Conservation (phyloP, 2,113 vertebrate species). For the Crotalus horridus region DNA sequence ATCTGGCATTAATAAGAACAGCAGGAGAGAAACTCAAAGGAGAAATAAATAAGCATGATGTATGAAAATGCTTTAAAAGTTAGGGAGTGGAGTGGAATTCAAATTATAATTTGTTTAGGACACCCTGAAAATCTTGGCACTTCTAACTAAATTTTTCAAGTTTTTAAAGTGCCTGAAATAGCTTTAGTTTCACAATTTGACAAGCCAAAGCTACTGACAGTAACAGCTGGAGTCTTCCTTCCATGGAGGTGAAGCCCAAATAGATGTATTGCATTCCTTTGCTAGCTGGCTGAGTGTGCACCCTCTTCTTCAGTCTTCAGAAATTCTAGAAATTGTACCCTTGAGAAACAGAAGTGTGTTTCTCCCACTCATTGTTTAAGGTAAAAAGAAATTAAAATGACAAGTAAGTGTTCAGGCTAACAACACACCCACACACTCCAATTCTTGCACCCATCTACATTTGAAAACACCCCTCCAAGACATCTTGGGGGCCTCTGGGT, state of each 20-base stretch:
- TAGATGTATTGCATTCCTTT: not conserved
- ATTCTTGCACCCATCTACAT: not conserved
- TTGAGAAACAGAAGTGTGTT: not conserved
- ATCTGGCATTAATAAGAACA: not conserved
- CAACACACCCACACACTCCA: not conserved
- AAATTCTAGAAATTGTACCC: not conserved
- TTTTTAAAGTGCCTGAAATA: not conserved
- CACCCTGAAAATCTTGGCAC: not conserved
- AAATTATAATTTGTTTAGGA: not conserved
- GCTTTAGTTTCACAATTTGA: not conserved
- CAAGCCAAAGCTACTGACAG: not conserved
- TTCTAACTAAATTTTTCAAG: not conserved
- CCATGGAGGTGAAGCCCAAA: not conserved
- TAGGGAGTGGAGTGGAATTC: not conserved
- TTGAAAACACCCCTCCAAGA: not conserved
- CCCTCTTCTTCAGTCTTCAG: not conserved
- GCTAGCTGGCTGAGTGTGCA: not conserved
- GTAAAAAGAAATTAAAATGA: not conserved
- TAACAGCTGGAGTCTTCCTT: not conserved
- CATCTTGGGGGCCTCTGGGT: not conserved
- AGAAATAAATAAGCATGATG: not conserved
- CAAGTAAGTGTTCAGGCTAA: not conserved
- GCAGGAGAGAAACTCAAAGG: not conserved
- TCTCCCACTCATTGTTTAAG: not conserved
- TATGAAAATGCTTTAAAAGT: not conserved